Percentiles rank a stretch among this genome's conserved stretches.
Conservation (phyloP, 2,888 invertebrate genomes). For the Chorisops tibialis region DNA sequence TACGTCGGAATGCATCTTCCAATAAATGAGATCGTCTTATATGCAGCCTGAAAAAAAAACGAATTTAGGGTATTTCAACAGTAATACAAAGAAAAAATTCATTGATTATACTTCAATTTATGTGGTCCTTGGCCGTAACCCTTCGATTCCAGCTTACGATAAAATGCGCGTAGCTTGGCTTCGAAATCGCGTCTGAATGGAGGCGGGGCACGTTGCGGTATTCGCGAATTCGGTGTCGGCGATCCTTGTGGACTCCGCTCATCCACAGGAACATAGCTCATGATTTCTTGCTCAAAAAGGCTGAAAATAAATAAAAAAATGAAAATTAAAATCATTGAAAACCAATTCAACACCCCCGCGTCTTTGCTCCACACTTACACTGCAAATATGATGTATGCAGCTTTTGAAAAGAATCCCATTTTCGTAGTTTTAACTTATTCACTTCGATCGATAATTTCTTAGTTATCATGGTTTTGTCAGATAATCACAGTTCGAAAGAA, state of each 20-base stretch:
- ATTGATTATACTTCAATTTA: constrained; percentile 76
- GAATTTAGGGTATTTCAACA: constrained; percentile 8
- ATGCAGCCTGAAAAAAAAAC: constrained; percentile 65
- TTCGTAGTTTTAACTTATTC: constrained; percentile 11
- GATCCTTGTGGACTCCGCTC: constrained; percentile 61
- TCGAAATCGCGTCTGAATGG: constrained; percentile 93
- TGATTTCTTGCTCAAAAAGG: constrained; percentile 96
- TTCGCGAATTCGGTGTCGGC: constrained; percentile 71
- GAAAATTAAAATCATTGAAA: not conserved
- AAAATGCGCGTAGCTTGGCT: constrained; percentile 90
- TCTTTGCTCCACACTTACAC: constrained; percentile 60
- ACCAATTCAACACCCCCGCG: not conserved
- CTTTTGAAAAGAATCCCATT: constrained; percentile 76
- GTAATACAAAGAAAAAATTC: not conserved
- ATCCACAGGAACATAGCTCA: constrained; percentile 86
- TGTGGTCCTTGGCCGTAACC: constrained; percentile 97
- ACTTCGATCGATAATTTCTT: not conserved
- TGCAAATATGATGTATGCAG: constrained; percentile 75
- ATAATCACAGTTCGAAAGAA: not conserved
- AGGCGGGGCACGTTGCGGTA: constrained; percentile 77
- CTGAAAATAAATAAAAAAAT: constrained; percentile 57
- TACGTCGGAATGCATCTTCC: constrained; percentile 93
- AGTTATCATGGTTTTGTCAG: not conserved
- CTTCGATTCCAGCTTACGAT: constrained; percentile 90
- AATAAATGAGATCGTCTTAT: constrained; percentile 89